phyloP scores from a whole-genome alignment of 2,797 vertebrate genomes.

The Hypotaenidia okinawae region DNA sequence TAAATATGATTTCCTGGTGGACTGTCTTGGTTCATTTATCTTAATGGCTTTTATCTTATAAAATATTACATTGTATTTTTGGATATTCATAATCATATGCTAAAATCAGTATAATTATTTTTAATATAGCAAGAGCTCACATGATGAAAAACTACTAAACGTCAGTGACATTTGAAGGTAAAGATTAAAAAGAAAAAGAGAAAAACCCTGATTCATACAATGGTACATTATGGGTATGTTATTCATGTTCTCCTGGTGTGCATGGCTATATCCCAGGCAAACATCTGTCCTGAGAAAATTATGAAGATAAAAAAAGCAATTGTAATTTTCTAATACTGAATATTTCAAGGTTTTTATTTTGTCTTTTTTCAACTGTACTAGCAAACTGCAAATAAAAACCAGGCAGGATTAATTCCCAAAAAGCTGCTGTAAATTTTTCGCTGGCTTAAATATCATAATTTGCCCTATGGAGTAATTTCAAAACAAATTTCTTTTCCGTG shows the following conservation, averaged over 20 bases:
- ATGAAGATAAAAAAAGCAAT: not conserved
- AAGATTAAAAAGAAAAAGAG: not conserved
- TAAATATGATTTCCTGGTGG: not conserved
- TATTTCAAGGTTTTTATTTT: not conserved
- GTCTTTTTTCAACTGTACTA: not conserved
- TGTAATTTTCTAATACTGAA: not conserved
- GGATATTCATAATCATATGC: not conserved
- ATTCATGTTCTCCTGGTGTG: not conserved
- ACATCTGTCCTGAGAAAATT: not conserved
- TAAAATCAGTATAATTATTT: not conserved
- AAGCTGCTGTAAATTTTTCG: not conserved
- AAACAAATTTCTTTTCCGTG: not conserved
- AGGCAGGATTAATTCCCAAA: not conserved
- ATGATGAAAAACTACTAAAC: not conserved
- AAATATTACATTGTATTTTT: not conserved
- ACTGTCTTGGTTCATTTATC: not conserved
- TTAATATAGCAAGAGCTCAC: not conserved
- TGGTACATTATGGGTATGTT: not conserved
- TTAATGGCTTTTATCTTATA: not conserved
- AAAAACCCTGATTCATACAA: not conserved
- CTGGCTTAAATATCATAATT: not conserved
- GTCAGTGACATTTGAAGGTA: not conserved
- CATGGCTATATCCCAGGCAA: not conserved
- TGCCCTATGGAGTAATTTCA: not conserved
- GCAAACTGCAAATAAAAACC: not conserved